Conservation (phyloP, 1,140 invertebrate species). For the Bombus confusus region DNA sequence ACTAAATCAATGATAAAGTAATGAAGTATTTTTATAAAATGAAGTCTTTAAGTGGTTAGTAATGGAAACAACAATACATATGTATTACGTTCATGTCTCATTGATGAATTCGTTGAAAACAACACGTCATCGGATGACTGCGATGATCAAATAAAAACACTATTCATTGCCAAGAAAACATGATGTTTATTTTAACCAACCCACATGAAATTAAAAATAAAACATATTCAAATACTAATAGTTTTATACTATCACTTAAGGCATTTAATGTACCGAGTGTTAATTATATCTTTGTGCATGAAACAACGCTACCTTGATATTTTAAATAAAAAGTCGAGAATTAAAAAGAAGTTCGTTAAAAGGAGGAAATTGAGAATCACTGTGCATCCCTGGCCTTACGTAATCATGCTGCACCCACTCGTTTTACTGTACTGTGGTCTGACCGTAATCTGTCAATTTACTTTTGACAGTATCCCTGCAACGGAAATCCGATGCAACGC, state of each 20-base stretch:
- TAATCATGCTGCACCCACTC: conserved; percentile 63
- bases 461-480: conserved; percentile 51
- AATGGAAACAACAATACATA: too few relatives aligned
- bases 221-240: not conserved
- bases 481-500: conserved; percentile 62
- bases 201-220: not conserved
- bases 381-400: conserved; percentile 51
- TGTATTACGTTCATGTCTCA: not conserved
- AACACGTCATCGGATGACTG: not conserved
- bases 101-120: not conserved
- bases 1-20: too few relatives aligned
- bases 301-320: not conserved
- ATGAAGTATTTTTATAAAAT: too few relatives aligned
- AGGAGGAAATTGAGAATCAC: conserved; percentile 26
- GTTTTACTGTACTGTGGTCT: conserved; percentile 45
- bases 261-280: not conserved
- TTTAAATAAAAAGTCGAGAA: not conserved
- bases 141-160: not conserved
- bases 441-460: conserved; percentile 64
- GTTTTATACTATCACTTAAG: not conserved
- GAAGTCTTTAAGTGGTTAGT: too few relatives aligned
- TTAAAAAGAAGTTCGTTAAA: not conserved
- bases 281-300: not conserved
- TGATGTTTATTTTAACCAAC: not conserved
- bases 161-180: not conserved